These are phyloP conservation scores for Connochaetes taurinus DNA, from an alignment of 2,113 vertebrate species.

Conservation along the genomic window DNA sequence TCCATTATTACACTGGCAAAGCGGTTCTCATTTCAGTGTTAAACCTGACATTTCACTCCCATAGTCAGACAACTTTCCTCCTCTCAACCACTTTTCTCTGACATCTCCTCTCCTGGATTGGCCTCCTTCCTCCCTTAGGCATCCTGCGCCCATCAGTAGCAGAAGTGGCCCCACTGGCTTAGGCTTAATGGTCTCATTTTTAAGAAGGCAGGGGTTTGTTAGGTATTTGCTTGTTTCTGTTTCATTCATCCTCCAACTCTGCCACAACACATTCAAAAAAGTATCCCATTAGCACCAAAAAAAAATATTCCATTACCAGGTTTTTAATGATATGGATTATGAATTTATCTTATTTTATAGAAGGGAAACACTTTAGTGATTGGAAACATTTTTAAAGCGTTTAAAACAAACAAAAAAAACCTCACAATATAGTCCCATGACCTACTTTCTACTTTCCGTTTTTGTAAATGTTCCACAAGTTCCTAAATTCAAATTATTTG, in stretches of 20 bases:
- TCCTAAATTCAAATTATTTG: not conserved
- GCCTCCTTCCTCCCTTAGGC: not conserved
- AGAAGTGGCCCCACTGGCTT: not conserved
- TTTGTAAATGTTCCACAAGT: not conserved
- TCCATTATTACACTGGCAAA: not conserved
- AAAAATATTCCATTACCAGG: not conserved
- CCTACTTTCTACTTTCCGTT: not conserved
- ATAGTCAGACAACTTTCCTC: not conserved
- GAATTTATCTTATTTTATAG: not conserved
- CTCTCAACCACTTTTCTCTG: not conserved
- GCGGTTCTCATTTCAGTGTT: not conserved
- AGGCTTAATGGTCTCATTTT: not conserved
- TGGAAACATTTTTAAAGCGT: not conserved
- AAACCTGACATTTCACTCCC: not conserved
- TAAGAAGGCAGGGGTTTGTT: not conserved
- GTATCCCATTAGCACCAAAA: not conserved
- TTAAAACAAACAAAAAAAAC: not conserved
- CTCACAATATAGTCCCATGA: not conserved
- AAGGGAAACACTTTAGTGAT: not conserved
- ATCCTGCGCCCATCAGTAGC: not conserved
- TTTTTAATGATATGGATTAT: not conserved
- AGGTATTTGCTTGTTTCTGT: not conserved
- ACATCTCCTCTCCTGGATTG: not conserved
- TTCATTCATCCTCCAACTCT: not conserved
- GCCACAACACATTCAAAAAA: not conserved